Conservation (phyloP, 2,888 invertebrate genomes). For the Amblyteles armatorius region DNA sequence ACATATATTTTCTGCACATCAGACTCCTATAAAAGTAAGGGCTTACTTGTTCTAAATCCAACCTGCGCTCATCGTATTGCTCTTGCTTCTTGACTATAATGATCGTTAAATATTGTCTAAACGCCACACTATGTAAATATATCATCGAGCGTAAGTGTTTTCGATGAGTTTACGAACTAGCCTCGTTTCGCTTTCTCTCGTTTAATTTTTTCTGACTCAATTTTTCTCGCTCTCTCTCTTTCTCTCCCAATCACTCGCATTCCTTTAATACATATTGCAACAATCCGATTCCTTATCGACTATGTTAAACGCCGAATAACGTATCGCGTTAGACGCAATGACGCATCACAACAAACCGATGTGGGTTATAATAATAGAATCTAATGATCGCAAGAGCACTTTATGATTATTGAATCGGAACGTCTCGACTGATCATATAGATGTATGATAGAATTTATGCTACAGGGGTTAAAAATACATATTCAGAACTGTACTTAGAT, state of each 20-base stretch:
- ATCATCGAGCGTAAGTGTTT: slow-evolving; percentile 53
- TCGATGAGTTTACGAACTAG: slow-evolving; percentile 51
- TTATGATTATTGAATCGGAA: slow-evolving; percentile 64
- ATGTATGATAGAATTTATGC: slow-evolving; percentile 45
- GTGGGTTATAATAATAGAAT: slow-evolving; percentile 40
- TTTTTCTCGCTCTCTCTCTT: neutral
- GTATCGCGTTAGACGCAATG: slow-evolving; percentile 56
- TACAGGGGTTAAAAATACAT: slow-evolving; percentile 3
- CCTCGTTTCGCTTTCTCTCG: slow-evolving; percentile 19
- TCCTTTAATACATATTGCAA: slow-evolving; percentile 39
- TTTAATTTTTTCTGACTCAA: slow-evolving; percentile 9
- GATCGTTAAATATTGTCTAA: slow-evolving; percentile 67
- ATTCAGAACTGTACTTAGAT: neutral
- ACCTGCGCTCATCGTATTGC: slow-evolving; percentile 65
- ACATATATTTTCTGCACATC: slow-evolving; percentile 66
- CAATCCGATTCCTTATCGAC: slow-evolving; percentile 47
- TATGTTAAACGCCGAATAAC: slow-evolving; percentile 30
- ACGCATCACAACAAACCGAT: slow-evolving; percentile 29
- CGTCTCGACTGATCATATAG: slow-evolving; percentile 59
- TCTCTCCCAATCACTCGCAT: slow-evolving; percentile 13
- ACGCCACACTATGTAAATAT: slow-evolving; percentile 61
- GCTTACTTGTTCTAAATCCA: slow-evolving; percentile 65
- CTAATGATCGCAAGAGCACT: slow-evolving; percentile 64
- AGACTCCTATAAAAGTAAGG: slow-evolving; percentile 68
- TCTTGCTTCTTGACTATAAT: slow-evolving; percentile 63